phyloP scores from a whole-genome alignment of 2,797 vertebrate species.

The Sebastes cheni region DNA sequence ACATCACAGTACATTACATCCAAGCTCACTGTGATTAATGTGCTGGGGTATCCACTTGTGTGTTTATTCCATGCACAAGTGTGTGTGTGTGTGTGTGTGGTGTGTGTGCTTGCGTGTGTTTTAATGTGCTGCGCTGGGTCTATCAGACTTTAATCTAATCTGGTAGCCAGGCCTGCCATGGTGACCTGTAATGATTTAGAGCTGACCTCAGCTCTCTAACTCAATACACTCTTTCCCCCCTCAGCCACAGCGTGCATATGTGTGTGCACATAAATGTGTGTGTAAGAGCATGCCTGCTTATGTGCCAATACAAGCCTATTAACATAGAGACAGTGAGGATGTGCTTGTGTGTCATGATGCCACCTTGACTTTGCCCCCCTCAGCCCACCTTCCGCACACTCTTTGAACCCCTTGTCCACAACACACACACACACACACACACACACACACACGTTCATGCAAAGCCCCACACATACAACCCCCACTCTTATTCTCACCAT shows the following conservation, averaged over 20 bases:
- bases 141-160: slow-evolving; percentile 80
- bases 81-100: slow-evolving; percentile 6
- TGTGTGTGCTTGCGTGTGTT: slow-evolving; percentile 37
- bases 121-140: slow-evolving; percentile 70
- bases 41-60: slow-evolving; percentile 54
- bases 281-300: slow-evolving; percentile 19
- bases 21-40: slow-evolving; percentile 72
- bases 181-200: slow-evolving; percentile 80
- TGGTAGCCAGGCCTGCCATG: slow-evolving; percentile 67
- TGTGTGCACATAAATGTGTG: slow-evolving; percentile 30
- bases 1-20: slow-evolving; percentile 63
- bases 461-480: neutral
- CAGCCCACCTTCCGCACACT: neutral
- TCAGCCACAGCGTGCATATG: slow-evolving; percentile 31
- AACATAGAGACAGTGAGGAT: slow-evolving; percentile 42
- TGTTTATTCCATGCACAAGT: slow-evolving; percentile 57
- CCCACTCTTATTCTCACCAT: neutral
- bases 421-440: slow-evolving; percentile 10
- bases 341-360: slow-evolving; percentile 10
- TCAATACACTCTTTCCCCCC: slow-evolving; percentile 66
- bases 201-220: slow-evolving; percentile 75
- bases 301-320: slow-evolving; percentile 47
- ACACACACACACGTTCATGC: neutral
- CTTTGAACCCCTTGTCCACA: slow-evolving; percentile 1
- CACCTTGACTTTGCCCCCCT: slow-evolving; percentile 24